Percentiles rank a stretch among this genome's conserved stretches.
These are phyloP conservation scores for Hylomyscus alleni DNA, from an alignment of 2,797 vertebrate species.

Conservation along the genomic window DNA sequence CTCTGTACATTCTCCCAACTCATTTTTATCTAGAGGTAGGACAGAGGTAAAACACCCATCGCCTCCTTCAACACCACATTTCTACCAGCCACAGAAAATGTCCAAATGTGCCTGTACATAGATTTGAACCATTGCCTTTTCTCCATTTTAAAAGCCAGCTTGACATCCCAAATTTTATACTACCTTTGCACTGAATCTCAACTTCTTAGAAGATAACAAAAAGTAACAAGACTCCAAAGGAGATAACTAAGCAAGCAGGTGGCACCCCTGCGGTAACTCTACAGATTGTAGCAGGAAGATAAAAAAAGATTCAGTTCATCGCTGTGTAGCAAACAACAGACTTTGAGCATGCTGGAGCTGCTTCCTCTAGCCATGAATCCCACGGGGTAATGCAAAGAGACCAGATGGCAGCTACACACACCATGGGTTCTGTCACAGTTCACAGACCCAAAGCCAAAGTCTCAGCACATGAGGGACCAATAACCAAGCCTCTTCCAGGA, in stretches of 20 bases:
- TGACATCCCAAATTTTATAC: background rate
- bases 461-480: background rate
- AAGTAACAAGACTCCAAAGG: constrained; percentile 9
- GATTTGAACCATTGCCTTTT: background rate
- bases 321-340: background rate
- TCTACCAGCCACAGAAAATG: background rate
- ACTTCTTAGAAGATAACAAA: background rate
- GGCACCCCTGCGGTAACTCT: background rate
- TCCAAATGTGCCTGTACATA: background rate
- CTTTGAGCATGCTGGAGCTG: background rate
- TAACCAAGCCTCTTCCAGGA: background rate
- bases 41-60: too few species aligned
- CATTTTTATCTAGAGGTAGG: background rate
- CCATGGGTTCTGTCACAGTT: background rate
- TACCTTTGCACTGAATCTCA: background rate
- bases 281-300: background rate
- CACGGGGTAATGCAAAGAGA: accelerated
- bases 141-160: background rate
- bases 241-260: background rate
- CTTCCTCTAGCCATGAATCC: background rate
- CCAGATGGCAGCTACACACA: background rate
- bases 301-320: background rate
- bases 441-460: background rate
- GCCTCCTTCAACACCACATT: background rate
- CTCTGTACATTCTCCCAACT: background rate